phyloP scores from a whole-genome alignment of 2,113 vertebrate species.

The Andinoacara biseriatus region DNA sequence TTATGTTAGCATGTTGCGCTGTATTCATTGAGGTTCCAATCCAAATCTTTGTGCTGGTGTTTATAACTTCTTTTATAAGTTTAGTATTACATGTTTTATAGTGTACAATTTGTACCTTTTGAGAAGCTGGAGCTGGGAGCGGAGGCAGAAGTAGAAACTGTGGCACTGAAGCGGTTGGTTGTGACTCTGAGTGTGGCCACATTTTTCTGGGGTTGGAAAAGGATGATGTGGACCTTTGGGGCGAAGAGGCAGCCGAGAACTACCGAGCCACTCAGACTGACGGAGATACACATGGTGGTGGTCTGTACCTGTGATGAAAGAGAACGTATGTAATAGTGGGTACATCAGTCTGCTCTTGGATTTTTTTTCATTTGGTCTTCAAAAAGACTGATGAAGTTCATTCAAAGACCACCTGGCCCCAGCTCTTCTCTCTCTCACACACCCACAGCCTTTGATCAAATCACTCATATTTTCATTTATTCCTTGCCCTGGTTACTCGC shows the following conservation, averaged over 20 bases:
- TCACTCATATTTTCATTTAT: slow-evolving; percentile 4
- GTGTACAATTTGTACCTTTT: slow-evolving; percentile 76
- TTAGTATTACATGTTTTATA: neutral
- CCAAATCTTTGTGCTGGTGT: neutral
- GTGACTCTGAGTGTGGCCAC: slow-evolving; percentile 89
- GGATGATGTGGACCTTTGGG: slow-evolving; percentile 96
- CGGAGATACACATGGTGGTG: slow-evolving; percentile 98
- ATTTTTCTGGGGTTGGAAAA: slow-evolving; percentile 98
- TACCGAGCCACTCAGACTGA: slow-evolving; percentile 96
- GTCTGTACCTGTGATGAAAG: slow-evolving; percentile 90
- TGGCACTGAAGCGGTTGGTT: slow-evolving; percentile 87
- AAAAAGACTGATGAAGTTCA: slow-evolving; percentile 39
- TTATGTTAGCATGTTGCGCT: neutral
- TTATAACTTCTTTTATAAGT: neutral
- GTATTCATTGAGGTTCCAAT: neutral
- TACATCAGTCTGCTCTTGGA: neutral
- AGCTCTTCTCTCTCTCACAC: neutral
- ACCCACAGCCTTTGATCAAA: slow-evolving; percentile 32
- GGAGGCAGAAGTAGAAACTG: slow-evolving; percentile 63
- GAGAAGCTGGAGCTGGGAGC: slow-evolving; percentile 84
- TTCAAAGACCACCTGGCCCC: slow-evolving; percentile 32
- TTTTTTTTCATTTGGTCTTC: slow-evolving; percentile 23
- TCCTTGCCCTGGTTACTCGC: neutral
- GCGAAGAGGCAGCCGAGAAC: slow-evolving; percentile 96
- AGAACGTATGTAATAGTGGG: neutral